A percentile compares a stretch with the other conserved stretches of the same genome.
phyloP scores from a whole-genome alignment of 2,888 invertebrate species.

The Melanophora roralis region DNA sequence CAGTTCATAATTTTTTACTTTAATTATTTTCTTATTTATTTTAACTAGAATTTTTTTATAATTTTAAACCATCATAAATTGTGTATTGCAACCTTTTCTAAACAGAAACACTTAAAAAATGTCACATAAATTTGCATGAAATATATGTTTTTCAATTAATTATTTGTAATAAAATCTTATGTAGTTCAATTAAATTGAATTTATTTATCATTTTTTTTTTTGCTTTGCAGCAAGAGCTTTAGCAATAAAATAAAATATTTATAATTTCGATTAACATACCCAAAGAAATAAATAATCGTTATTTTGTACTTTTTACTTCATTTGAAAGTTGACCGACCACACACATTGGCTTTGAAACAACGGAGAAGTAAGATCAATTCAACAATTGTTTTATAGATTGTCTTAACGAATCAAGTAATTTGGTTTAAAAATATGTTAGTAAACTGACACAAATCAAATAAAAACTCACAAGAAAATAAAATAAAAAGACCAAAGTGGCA shows the following conservation, averaged over 20 bases:
- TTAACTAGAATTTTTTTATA: too few relatives aligned
- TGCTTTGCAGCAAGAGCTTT: neutral
- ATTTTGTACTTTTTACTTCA: neutral
- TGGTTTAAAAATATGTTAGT: neutral
- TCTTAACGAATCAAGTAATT: conserved; percentile 37
- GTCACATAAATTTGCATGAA: too few relatives aligned
- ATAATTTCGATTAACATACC: neutral
- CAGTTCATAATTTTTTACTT: too few relatives aligned
- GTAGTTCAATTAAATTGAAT: conserved; percentile 20
- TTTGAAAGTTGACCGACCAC: conserved; percentile 37
- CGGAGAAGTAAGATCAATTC: neutral
- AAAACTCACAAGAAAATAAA: too few relatives aligned
- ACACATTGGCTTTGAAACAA: conserved; percentile 5
- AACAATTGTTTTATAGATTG: conserved; percentile 25
- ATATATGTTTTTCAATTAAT: neutral
- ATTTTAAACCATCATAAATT: too few relatives aligned
- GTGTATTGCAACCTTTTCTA: too few relatives aligned
- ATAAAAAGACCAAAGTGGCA: neutral
- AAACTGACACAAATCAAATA: neutral
- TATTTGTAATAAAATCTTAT: conserved; percentile 15
- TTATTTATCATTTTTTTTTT: neutral
- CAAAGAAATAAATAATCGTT: neutral
- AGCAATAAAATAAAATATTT: neutral
- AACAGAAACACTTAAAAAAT: too few relatives aligned
- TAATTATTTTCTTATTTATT: too few relatives aligned